These are phyloP conservation scores for Nesoenas mayeri DNA, from an alignment of 2,113 vertebrate species.

Conservation along the genomic window DNA sequence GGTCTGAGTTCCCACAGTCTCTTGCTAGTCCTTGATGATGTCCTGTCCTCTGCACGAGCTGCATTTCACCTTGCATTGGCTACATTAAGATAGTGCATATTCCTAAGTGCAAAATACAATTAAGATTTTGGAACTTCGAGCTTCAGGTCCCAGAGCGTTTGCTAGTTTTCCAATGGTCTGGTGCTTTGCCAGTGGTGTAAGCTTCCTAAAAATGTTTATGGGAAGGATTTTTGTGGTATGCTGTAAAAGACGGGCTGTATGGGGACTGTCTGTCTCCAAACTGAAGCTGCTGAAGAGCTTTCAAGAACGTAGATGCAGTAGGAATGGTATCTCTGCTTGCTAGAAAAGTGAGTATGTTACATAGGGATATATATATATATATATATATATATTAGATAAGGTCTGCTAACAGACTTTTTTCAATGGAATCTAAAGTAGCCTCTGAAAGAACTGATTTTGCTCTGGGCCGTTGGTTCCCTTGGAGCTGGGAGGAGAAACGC, in stretches of 20 bases:
- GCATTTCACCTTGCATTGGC: not conserved
- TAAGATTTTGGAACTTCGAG: not conserved
- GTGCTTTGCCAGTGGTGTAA: not conserved
- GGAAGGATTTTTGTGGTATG: not conserved
- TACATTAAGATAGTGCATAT: not conserved
- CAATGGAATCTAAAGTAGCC: not conserved
- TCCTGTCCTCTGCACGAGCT: not conserved
- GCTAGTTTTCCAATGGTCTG: not conserved
- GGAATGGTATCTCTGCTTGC: not conserved
- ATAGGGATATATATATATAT: not conserved
- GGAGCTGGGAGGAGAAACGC: constrained; percentile 40
- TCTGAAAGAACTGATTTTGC: constrained; percentile 34
- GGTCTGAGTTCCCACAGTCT: not conserved
- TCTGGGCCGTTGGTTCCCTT: constrained; percentile 23
- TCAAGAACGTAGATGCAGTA: not conserved
- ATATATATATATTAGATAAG: not conserved
- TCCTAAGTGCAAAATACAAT: not conserved
- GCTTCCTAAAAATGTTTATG: not conserved
- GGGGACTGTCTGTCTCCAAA: not conserved
- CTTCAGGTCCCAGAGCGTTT: not conserved
- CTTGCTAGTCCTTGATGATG: not conserved
- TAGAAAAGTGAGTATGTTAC: not conserved
- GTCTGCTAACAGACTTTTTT: not conserved
- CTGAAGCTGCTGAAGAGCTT: not conserved
- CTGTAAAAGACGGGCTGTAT: not conserved